A percentile compares a stretch with the other conserved stretches of the same genome.
phyloP scores from a whole-genome alignment of 2,113 vertebrate genomes.

The Nipponia nippon region DNA sequence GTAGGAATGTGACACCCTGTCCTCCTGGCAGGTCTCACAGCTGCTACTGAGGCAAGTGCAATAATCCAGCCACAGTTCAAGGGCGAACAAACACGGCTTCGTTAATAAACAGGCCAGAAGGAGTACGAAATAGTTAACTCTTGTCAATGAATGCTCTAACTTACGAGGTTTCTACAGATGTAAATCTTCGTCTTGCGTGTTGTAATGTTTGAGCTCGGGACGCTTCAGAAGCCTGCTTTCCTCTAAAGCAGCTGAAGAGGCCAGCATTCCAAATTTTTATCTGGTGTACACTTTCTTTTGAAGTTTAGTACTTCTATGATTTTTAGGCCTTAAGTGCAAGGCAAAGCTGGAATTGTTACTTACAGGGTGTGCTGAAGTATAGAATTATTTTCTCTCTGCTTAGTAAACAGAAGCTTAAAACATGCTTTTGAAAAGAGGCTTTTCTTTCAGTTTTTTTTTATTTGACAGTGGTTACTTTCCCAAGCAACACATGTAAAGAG shows the following conservation, averaged over 20 bases:
- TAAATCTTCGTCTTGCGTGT: not conserved
- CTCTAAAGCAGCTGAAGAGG: not conserved
- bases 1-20: conserved; percentile 15
- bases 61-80: conserved; percentile 3
- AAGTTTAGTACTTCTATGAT: not conserved
- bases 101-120: not conserved
- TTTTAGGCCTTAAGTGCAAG: not conserved
- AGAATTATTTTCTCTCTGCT: not conserved
- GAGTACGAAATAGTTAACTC: not conserved
- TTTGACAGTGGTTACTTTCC: not conserved
- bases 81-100: conserved; percentile 15
- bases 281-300: not conserved
- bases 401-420: not conserved
- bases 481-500: not conserved
- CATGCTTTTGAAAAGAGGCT: not conserved
- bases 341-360: not conserved
- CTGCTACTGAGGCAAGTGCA: not conserved
- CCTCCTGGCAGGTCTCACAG: not conserved
- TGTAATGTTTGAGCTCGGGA: not conserved
- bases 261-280: not conserved
- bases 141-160: not conserved
- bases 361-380: not conserved
- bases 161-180: not conserved
- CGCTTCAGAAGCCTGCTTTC: not conserved
- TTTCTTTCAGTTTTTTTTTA: not conserved